Conservation (phyloP, 2,797 vertebrate genomes). For the Myotis myotis region DNA sequence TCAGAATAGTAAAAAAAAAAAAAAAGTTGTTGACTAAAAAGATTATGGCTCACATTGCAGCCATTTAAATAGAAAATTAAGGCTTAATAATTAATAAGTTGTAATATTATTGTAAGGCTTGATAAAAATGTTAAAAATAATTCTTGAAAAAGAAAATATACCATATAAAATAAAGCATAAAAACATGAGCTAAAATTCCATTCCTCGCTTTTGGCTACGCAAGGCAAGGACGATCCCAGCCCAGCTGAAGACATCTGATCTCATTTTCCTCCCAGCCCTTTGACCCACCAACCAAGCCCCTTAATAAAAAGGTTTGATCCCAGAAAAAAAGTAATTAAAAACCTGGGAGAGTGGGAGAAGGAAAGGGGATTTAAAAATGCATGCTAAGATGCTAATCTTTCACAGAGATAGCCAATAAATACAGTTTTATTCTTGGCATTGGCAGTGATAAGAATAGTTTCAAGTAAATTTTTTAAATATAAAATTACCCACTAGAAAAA, state of each 20-base stretch:
- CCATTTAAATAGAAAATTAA: neutral
- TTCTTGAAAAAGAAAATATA: neutral
- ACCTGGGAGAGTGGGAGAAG: neutral
- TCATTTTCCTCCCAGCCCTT: neutral
- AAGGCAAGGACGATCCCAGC: neutral
- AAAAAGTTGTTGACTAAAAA: neutral
- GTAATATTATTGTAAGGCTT: neutral
- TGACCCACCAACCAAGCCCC: too few species aligned
- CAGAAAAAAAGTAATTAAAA: neutral
- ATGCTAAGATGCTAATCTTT: neutral
- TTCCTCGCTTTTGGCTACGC: neutral
- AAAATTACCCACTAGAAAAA: neutral
- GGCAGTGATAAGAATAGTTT: neutral
- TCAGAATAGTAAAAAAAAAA: neutral
- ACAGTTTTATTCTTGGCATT: constrained; percentile 3
- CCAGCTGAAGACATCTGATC: neutral
- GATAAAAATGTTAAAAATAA: neutral
- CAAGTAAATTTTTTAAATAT: neutral
- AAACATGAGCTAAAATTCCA: neutral
- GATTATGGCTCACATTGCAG: neutral
- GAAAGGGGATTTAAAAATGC: neutral
- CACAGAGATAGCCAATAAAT: neutral
- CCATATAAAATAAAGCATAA: neutral
- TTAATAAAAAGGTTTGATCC: neutral
- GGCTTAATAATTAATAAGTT: neutral